Evolutionary conservation across 2,113 vertebrate species (phyloP), one percentile per base, ranked within the genome.

Genomic region (Colossoma macropomum): DNA sequence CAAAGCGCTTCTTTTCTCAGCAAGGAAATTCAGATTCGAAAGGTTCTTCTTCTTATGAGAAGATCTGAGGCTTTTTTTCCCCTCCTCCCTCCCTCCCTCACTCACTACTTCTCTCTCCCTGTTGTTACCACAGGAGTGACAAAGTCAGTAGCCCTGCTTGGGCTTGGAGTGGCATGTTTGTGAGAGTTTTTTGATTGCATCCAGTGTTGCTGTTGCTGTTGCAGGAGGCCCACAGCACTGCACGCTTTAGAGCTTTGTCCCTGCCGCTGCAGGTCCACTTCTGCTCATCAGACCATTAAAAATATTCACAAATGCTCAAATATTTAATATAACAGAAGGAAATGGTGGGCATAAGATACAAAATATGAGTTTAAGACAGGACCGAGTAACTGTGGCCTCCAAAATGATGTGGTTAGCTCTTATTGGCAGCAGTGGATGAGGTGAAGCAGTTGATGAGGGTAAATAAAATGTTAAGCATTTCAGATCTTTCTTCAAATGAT

Each of bases 11-110:
- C 91, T 93, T 93, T 92, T 85, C 91, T 75, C 90, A 91, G 93
- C 90, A 92, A 94, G 91, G 91, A 95, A 94, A 93, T 94, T 94
- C 93, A 90, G 93, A 94, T 95, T 95, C 93, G 93, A 94, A 94
- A 93, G 93, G 81, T 83, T 94, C 92, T 94, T 91, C 91, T 94
- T 94, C 91, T 93, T 91, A 92, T 92, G 91, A 89, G 89, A 91
- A 93, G 93, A 94, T 94, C 93, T 94, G 86, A 95, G 90, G 93
- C 87, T 89, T 93, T 94, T 90, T 92, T 92, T 91, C 88, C 89
- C 89, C 75, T 21, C 5, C 10, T 13, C 30, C 34, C 16, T 4
- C 50, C 75, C 69, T 27, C 56, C 38, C 56, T 62, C 25, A 25
- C 38, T 74, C 70, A 54, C 62, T 66, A 48, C 23, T 15, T 25